Evolutionary conservation across 2,888 invertebrate species (phyloP).

Genomic region (Lobophora halterata): DNA sequence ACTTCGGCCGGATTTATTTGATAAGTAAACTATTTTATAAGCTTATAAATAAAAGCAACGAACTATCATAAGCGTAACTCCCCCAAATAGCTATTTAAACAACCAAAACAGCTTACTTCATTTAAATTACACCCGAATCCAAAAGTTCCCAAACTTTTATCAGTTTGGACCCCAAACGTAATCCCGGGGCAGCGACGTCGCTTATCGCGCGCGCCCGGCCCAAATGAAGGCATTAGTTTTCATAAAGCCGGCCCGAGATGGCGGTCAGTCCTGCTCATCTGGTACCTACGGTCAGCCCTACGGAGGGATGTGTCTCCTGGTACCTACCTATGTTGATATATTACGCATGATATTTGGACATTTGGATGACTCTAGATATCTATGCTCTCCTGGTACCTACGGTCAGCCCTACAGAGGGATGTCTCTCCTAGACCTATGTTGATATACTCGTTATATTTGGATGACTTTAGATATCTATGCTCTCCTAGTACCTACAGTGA

Average conservation of each 20-base stretch:
- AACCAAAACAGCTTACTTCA: conserved; percentile 40
- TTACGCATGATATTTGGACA: conserved; percentile 38
- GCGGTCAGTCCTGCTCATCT: no score
- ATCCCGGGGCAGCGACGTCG: conserved; percentile 71
- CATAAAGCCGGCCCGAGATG: conserved; percentile 72
- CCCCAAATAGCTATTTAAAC: conserved; percentile 14
- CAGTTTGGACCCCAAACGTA: conserved; percentile 55
- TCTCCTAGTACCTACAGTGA: no score
- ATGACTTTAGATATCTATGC: no score
- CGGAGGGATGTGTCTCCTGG: conserved; percentile 52
- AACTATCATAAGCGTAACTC: conserved; percentile 5
- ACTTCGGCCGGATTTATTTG: no score
- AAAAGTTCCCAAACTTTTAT: conserved; percentile 66
- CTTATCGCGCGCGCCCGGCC: conserved; percentile 70
- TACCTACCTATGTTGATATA: conserved; percentile 53
- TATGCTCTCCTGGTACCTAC: no score
- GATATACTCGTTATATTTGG: no score
- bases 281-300: conserved; percentile 52
- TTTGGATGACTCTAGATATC: conserved; percentile 1
- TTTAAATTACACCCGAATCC: conserved; percentile 61
- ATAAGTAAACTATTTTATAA: no score
- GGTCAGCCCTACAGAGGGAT: no score
- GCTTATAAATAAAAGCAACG: conserved; percentile 3
- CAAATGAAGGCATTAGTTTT: conserved; percentile 80
- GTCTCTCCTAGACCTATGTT: no score